Evolutionary conservation across 2,113 vertebrate species (phyloP), one percentile per base, ranked within the genome.

Genomic region (Poeciliopsis prolifica): DNA sequence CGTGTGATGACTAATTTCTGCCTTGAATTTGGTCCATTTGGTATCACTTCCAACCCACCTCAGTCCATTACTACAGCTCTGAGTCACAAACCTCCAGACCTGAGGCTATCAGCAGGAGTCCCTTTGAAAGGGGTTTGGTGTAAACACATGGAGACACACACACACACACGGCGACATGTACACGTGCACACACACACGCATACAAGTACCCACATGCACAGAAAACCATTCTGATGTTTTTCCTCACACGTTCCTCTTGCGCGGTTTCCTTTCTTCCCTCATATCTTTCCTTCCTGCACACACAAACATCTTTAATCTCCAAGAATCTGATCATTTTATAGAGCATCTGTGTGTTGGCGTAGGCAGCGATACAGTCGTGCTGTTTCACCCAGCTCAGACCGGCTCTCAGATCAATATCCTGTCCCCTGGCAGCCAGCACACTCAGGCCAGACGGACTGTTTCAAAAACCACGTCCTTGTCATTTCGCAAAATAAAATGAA

Each of bases 391-490:
- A 86, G 91, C 82, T 87, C 87, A 86, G 83, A 88, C 88, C 90
- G 83, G 77, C 91, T 89, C 85, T 90, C 77, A 87, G 87, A 93
- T 94, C 92, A 89, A 93, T 93, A 92, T 89, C 83, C 85, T 85
- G 86, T 89, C 89, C 90, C 87, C 79, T 66, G 72, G 81, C 72
- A 58, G 77, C 82, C 58, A 65, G 78, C 88, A 74, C 81, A 84
- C 79, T 90, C 83, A 88, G 67, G 74, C 83, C 24, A 64, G 70
- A 75, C 82, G 81, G 75, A 75, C 79, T 80, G 77, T 65, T 8
- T 75, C 71, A 74, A 69, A 91, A 82, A 88, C 90, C 68, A 62
- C 78, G 78, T 79, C 80, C 81, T 78, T 85, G 77, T 85, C 79
- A 74, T 73, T 33, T 78, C 62, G 70, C 51, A 61, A 69, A 69